Conservation (phyloP, 2,888 invertebrate species). For the Conus canariensis region DNA sequence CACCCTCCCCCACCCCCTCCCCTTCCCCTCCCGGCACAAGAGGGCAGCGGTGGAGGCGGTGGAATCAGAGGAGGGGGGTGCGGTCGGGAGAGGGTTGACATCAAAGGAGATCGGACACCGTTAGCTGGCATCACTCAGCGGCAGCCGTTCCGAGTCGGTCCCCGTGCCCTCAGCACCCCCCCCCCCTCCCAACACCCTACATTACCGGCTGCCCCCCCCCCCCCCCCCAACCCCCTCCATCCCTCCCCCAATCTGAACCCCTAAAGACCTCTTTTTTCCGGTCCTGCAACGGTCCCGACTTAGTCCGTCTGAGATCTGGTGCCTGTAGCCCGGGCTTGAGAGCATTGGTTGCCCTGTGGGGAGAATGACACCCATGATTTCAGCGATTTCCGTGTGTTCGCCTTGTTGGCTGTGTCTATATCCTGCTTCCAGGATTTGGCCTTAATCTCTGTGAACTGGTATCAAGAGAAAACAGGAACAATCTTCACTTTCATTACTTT, state of each 20-base stretch:
- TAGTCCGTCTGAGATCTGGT: not conserved
- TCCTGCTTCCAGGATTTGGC: too few relatives aligned
- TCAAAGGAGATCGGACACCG: slow-evolving; percentile 34
- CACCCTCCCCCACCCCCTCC: not conserved
- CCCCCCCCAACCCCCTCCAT: not conserved
- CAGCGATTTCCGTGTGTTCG: not conserved
- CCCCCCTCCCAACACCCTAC: not conserved
- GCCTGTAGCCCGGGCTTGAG: not conserved
- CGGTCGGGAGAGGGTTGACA: slow-evolving; percentile 1
- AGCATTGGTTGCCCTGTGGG: not conserved
- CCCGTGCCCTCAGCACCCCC: not conserved
- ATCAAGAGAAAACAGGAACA: too few relatives aligned
- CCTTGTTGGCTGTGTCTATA: not conserved
- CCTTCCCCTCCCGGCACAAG: not conserved
- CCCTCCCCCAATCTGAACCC: too few relatives aligned
- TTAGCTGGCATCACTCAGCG: slow-evolving; percentile 20
- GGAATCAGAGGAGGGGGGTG: not conserved
- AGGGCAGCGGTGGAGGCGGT: not conserved
- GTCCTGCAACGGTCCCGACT: slow-evolving; percentile 3
- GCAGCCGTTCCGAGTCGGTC: slow-evolving; percentile 11
- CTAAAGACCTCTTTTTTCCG: not conserved
- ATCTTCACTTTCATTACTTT: too few relatives aligned
- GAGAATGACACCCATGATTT: not conserved
- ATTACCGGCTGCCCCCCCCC: not conserved
- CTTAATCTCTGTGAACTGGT: too few relatives aligned